Conservation (phyloP, 1,140 invertebrate genomes). For the Caenorhabditis inopinata region DNA sequence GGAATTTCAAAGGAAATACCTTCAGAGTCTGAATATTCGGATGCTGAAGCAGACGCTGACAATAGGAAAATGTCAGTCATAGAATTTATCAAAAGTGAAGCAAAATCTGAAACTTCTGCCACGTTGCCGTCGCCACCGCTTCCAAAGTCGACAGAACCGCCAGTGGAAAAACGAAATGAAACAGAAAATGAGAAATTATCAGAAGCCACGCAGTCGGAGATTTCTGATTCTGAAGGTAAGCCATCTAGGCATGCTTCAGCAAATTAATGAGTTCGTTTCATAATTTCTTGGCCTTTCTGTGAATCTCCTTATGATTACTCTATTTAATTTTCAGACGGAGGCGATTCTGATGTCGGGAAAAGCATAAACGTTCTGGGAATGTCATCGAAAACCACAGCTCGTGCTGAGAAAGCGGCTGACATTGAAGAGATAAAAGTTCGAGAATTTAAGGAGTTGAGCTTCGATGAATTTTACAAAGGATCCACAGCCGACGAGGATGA, state of each 20-base stretch:
- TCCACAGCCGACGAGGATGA: background rate
- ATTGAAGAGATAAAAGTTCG: background rate
- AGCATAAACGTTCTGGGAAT: background rate
- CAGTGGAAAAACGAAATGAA: background rate
- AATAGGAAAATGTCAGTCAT: slow-evolving; percentile 16
- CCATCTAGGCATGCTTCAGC: no score
- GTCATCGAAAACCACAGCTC: slow-evolving; percentile 6
- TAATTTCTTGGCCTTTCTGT: no score
- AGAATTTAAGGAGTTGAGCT: slow-evolving; percentile 11
- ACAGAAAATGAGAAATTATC: background rate
- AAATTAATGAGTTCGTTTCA: no score
- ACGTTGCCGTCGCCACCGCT: background rate
- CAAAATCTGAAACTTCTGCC: background rate
- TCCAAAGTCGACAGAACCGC: background rate
- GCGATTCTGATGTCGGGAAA: background rate
- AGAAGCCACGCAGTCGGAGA: slow-evolving; percentile 9
- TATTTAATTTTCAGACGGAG: background rate
- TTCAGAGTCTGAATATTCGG: background rate
- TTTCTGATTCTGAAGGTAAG: background rate
- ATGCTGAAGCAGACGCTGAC: background rate
- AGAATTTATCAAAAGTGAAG: background rate
- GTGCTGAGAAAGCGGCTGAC: background rate
- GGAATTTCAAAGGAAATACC: slow-evolving; percentile 11
- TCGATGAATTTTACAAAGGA: slow-evolving; percentile 3
- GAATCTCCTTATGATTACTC: no score